A percentile compares a stretch with the other conserved stretches of the same genome.
Evolutionary conservation across 2,888 invertebrate genomes (phyloP).

Genomic region (Phlogophora meticulosa): DNA sequence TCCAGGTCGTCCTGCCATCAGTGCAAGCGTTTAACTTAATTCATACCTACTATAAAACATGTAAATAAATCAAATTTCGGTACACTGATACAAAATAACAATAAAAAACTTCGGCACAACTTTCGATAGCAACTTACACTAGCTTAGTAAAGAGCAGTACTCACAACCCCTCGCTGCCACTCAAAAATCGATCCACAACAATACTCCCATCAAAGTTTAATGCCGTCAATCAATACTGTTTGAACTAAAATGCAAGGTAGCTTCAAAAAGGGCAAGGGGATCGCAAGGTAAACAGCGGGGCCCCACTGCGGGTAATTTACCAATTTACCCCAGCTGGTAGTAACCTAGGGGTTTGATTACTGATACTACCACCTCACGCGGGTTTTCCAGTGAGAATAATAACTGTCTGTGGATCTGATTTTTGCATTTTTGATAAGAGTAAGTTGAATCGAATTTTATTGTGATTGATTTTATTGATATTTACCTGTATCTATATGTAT

Average conservation of each 20-base stretch:
- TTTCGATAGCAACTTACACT: constrained; percentile 13
- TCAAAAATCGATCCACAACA: constrained; percentile 58
- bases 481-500: too few species aligned
- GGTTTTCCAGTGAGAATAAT: background rate
- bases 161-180: constrained; percentile 30
- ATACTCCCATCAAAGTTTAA: constrained; percentile 70
- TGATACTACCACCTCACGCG: constrained; percentile 36
- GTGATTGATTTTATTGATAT: too few species aligned
- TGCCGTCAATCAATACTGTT: constrained; percentile 78
- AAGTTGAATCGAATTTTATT: too few species aligned
- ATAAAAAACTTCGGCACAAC: background rate
- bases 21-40: too few species aligned
- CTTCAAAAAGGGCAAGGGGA: constrained; percentile 79
- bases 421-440: too few species aligned
- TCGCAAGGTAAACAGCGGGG: constrained; percentile 80
- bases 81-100: background rate
- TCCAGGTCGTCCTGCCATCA: too few species aligned
- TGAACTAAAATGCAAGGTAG: constrained; percentile 78
- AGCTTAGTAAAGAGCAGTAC: constrained; percentile 1
- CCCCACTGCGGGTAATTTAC: constrained; percentile 84
- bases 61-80: background rate
- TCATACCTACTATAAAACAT: background rate
- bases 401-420: background rate
- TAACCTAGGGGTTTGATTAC: constrained; percentile 59
- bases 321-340: constrained; percentile 80